Evolutionary conservation across 2,113 vertebrate genomes (phyloP), one percentile per base, ranked within the genome.

Genomic region (Dipodomys stephensi): DNA sequence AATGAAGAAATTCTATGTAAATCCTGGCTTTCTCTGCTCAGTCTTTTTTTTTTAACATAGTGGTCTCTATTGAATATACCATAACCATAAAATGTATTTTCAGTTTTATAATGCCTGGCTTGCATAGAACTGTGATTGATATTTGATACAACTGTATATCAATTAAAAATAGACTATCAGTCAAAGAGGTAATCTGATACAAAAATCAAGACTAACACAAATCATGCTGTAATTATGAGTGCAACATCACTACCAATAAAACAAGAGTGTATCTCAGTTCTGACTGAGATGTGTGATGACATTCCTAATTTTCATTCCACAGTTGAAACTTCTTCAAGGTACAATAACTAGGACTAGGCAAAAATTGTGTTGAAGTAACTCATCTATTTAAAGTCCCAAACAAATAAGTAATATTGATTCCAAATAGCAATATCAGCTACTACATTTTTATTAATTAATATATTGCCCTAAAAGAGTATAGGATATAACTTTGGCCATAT

Each of bases 141-240:
- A 86, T 90, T 57, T 16, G 7, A 86, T 83, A 83, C 6, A 57
- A 16, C 53, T 57, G 53, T 15, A 19, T 57, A 13, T 57, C 73
- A 89, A 90, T 62, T 35, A 89, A 88, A 7, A 64, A 82, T 18
- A 28, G n/a, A 57, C 6, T 78, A 77, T 81, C 60, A 62, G 68
- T 89, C 68, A 72, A 91, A 92, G n/a, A 92, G 80, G 19, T 68
- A 57, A 88, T 72, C 22, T 91, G 39, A 25, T 57, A 82, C 46
- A 73, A 94, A 95, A 71, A 35, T 44, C 83, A 62, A 80, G 19
- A 25, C 6, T 74, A 76, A 13, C 7, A 86, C 72, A 80, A 92
- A 60, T 10, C 57, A 22, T 80, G n/a, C n/a, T 67, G 22, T 71
- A 44, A 18, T 72, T 91, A 11, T 11, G 22, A 11, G 13, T 46